Conservation (phyloP, 2,888 invertebrate genomes). For the Limnephilus auricula region DNA sequence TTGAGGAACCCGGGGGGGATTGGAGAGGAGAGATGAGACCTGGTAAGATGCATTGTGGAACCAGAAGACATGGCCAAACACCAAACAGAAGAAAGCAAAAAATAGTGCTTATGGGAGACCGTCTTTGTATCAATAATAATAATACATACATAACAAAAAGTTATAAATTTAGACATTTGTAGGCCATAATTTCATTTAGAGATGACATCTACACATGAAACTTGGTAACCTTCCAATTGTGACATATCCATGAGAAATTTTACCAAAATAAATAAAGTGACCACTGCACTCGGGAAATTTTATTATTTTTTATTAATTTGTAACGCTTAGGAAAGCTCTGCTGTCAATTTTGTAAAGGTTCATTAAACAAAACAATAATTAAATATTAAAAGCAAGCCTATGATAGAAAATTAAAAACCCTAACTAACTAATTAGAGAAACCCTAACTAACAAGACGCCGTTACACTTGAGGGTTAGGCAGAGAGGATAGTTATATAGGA, state of each 20-base stretch:
- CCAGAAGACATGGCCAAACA: too few species aligned
- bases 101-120: not conserved
- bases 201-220: constrained; percentile 14
- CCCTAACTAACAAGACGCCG: too few species aligned
- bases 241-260: constrained; percentile 40
- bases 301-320: not conserved
- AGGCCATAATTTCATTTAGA: constrained; percentile 28
- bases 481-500: too few species aligned
- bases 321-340: not conserved
- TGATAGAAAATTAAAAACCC: not conserved
- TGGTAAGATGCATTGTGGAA: too few species aligned
- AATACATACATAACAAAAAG: not conserved
- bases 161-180: not conserved
- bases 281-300: constrained; percentile 16
- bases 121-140: not conserved
- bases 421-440: too few species aligned
- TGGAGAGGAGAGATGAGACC: too few species aligned
- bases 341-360: not conserved
- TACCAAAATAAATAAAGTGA: constrained; percentile 47
- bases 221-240: constrained; percentile 43
- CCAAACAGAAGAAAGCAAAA: too few species aligned
- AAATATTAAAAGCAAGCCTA: not conserved
- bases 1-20: too few species aligned
- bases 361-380: not conserved
- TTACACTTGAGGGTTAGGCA: too few species aligned